Evolutionary conservation across 1,140 invertebrate genomes (phyloP).

Genomic region (Protaetia brevitarsis): DNA sequence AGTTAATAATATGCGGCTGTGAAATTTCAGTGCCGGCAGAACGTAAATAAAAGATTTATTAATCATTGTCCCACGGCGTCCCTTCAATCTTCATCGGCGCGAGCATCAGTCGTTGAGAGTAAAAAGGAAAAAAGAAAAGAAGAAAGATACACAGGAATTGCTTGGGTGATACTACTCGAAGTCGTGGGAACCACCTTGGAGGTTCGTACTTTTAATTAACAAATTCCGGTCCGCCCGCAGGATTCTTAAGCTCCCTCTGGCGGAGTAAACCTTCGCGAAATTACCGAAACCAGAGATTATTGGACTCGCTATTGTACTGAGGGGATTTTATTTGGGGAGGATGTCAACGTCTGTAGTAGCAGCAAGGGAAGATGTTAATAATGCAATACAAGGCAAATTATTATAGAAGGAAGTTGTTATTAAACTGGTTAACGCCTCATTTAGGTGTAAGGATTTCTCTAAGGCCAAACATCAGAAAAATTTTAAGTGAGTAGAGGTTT

Average conservation of each 20-base stretch:
- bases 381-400: too few species aligned
- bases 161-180: neutral
- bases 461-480: too few species aligned
- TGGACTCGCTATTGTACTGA: too few species aligned
- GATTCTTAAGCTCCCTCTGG: neutral
- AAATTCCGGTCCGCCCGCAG: neutral
- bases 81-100: neutral
- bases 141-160: neutral
- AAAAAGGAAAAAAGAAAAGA: neutral
- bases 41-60: constrained; percentile 15
- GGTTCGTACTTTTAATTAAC: constrained; percentile 10
- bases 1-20: too few species aligned
- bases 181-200: neutral
- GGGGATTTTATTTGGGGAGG: too few species aligned
- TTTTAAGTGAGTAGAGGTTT: too few species aligned
- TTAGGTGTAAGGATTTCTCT: too few species aligned
- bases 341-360: too few species aligned
- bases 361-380: too few species aligned
- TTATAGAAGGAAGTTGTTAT: too few species aligned
- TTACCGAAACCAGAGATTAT: neutral
- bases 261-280: constrained; percentile 5
- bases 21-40: too few species aligned
- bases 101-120: neutral
- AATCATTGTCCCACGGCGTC: neutral
- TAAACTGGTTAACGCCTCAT: too few species aligned